Base-by-base conservation (phyloP, 2,888 invertebrate genomes). In the Linnaemya vulpina region DNA sequence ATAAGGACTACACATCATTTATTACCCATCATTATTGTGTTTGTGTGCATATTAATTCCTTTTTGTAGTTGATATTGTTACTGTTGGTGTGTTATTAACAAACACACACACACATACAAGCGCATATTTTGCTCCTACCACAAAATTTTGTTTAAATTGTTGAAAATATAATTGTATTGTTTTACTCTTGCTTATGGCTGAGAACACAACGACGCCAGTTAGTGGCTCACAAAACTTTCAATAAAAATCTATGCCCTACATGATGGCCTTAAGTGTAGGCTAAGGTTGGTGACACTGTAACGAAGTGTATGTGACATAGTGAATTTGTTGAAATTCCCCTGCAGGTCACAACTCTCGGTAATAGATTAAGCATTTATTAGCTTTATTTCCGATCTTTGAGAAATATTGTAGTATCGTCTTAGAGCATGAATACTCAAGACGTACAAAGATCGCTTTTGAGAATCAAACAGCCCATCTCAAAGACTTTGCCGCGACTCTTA, bases 1-100 rank as follows among this genome's bases (percentile, higher is more conserved):
- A 79, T 79, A 79, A 55, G 77, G 70, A 60, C 38, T 62, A 65
- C 74, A 70, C 82, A 70, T 82, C 82, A 79, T 79, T 85, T 85
- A 82, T 79, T 85, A 82, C 75, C 78, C 82, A 75, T 85, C 82
- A 82, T 76, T 49, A 71, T 60, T 80, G 35, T 35, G 25, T 58
- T 73, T 65, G 53, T 38, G 43, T 73, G 46, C 53, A 46, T 63
- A 25, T 55, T 53, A 63, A 71, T 62, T 71, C 20, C 65, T 71
- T 71, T 22, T 43, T 35, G 9, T 58, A 49, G 43, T 67, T 76
- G 46, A 49, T 58, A 10, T n/a, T 58, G 30, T 5, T 30, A 8
- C 35, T 67, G n/a, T 75, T 51, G 17, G 55, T 51, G 35, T 15
- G 25, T 60, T 25, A 46, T 46, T 46, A 79, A 43, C n/a, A 71